phyloP scores from a whole-genome alignment of 1,140 invertebrate genomes.

The Penaeus indicus region DNA sequence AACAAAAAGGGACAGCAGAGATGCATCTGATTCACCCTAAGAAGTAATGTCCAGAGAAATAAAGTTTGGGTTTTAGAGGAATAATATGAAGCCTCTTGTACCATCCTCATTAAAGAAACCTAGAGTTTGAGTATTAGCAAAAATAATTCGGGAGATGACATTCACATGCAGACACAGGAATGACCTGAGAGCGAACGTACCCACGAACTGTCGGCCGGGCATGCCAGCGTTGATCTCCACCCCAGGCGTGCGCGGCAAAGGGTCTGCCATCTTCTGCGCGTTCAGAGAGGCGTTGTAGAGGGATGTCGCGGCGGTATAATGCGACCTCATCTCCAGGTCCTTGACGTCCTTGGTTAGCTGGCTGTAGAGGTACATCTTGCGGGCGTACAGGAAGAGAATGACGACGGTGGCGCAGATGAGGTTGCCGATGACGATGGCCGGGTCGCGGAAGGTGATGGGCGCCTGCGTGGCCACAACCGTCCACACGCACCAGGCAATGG shows the following conservation, averaged over 20 bases:
- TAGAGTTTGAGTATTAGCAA: too few species aligned
- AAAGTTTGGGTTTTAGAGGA: too few species aligned
- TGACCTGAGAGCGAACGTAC: conserved; percentile 35
- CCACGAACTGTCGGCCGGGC: conserved; percentile 63
- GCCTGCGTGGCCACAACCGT: conserved; percentile 70
- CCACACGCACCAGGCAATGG: conserved; percentile 72
- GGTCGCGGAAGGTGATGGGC: conserved; percentile 67
- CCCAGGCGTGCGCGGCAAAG: conserved; percentile 1
- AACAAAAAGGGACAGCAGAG: too few species aligned
- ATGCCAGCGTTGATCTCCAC: conserved; percentile 36
- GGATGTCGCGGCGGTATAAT: conserved; percentile 62
- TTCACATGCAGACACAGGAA: too few species aligned
- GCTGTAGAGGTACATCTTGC: conserved; percentile 60
- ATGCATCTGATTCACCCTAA: too few species aligned
- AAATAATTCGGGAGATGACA: too few species aligned
- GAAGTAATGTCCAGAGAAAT: too few species aligned
- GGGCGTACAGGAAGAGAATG: conserved; percentile 66
- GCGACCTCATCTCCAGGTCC: conserved; percentile 64
- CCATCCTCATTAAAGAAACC: not conserved
- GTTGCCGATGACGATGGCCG: conserved; percentile 67
- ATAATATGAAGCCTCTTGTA: not conserved
- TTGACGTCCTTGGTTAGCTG: conserved; percentile 60
- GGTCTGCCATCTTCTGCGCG: conserved; percentile 51
- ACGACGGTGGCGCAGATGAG: conserved; percentile 66
- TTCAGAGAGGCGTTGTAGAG: conserved; percentile 62